Evolutionary conservation across 2,888 invertebrate species (phyloP).

Genomic region (Achlya flavicornis): DNA sequence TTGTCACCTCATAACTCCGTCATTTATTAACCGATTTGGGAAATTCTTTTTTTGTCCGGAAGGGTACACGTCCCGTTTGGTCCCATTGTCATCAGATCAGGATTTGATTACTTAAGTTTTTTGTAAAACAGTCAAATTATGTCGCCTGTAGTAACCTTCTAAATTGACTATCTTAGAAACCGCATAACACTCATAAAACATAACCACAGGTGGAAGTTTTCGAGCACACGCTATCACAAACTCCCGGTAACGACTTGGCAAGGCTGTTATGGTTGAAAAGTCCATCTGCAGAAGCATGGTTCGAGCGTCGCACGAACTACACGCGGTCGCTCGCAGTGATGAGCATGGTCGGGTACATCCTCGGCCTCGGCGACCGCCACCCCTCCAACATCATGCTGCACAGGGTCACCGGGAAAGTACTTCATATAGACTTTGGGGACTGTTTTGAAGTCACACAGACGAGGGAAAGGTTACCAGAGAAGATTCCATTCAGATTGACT

Average conservation of each 20-base stretch:
- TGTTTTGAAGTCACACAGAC: conserved; percentile 99
- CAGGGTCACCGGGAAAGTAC: conserved; percentile 97
- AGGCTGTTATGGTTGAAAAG: conserved; percentile 98
- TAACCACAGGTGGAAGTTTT: conserved; percentile 92
- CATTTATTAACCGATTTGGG: too few relatives aligned
- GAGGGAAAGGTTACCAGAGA: conserved; percentile 98
- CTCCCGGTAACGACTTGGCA: conserved; percentile 97
- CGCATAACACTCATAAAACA: background rate
- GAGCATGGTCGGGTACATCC: conserved; percentile 99
- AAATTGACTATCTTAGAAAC: background rate
- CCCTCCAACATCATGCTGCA: conserved; percentile 99
- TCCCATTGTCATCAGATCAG: too few relatives aligned
- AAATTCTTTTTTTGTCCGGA: too few relatives aligned
- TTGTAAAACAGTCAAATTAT: too few relatives aligned
- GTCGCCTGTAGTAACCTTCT: too few relatives aligned
- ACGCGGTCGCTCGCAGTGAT: conserved; percentile 98
- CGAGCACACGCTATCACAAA: conserved; percentile 97
- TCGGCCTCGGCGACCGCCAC: conserved; percentile 98
- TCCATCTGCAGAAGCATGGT: conserved; percentile 99
- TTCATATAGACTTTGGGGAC: conserved; percentile 99
- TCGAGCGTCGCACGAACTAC: conserved; percentile 98
- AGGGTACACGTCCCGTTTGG: too few relatives aligned
- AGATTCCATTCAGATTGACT: conserved; percentile 98
- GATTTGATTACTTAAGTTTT: too few relatives aligned
- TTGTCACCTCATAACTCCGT: too few relatives aligned